Percentiles rank a stretch among this genome's conserved stretches.
Evolutionary conservation across 2,797 vertebrate genomes (phyloP).

Genomic region (Zenarchopterus dispar): DNA sequence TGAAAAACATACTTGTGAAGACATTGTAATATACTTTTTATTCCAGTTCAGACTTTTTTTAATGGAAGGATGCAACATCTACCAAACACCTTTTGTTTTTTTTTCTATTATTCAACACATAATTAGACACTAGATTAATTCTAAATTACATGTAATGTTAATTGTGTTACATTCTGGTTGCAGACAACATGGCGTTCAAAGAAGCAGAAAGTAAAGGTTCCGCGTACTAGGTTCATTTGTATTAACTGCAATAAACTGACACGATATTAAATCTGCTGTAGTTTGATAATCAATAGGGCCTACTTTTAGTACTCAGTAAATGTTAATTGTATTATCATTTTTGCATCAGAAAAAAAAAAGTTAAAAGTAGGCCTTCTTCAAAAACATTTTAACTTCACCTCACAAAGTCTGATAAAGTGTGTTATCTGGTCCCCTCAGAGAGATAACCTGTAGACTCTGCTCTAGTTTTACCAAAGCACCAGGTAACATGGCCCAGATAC

Average conservation of each 20-base stretch:
- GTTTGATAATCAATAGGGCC: neutral
- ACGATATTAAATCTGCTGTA: constrained; percentile 3
- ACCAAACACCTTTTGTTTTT: too few relatives aligned
- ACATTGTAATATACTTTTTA: too few relatives aligned
- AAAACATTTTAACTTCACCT: constrained; percentile 63
- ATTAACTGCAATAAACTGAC: neutral
- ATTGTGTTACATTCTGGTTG: too few relatives aligned
- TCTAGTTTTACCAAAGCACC: constrained; percentile 73
- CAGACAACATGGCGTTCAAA: too few relatives aligned
- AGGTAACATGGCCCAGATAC: constrained; percentile 82
- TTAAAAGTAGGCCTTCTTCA: constrained; percentile 56
- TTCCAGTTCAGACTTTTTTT: too few relatives aligned
- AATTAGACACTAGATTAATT: too few relatives aligned
- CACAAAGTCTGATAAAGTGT: constrained; percentile 64
- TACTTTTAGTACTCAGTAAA: constrained; percentile 4
- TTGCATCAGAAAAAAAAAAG: constrained; percentile 8
- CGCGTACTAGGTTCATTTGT: too few relatives aligned
- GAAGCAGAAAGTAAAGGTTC: too few relatives aligned
- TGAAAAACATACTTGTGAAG: too few relatives aligned
- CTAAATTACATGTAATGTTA: too few relatives aligned
- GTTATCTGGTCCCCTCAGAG: constrained; percentile 69
- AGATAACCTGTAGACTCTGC: constrained; percentile 72
- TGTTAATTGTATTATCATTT: neutral
- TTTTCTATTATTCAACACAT: too few relatives aligned
- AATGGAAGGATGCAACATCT: too few relatives aligned